These are phyloP conservation scores for Cinara cedri DNA, from an alignment of 2,888 invertebrate genomes.

Conservation along the genomic window DNA sequence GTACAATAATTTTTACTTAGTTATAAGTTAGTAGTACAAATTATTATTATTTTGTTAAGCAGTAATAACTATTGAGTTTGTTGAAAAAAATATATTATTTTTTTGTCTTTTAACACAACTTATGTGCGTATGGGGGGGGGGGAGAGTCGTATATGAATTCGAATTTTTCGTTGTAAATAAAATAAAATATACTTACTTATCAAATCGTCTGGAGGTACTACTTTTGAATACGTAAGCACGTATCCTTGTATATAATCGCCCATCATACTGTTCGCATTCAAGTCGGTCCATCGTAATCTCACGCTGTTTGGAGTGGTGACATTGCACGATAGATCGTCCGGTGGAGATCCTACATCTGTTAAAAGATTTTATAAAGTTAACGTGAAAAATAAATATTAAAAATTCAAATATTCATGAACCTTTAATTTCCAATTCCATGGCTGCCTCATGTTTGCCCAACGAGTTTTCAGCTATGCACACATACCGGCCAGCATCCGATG, in stretches of 20 bases:
- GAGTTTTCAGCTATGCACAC: slow-evolving; percentile 60
- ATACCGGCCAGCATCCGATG: slow-evolving; percentile 58
- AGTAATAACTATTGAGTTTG: too few species aligned
- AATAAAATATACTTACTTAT: slow-evolving; percentile 50
- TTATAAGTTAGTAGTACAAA: too few species aligned
- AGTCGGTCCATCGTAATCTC: slow-evolving; percentile 42
- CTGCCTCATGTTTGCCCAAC: slow-evolving; percentile 63
- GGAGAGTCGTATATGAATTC: too few species aligned
- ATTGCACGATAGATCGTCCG: slow-evolving; percentile 47
- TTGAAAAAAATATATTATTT: too few species aligned
- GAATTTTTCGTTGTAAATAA: too few species aligned
- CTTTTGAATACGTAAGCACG: slow-evolving; percentile 34
- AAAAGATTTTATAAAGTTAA: background rate
- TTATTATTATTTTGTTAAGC: too few species aligned
- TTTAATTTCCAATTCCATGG: slow-evolving; percentile 51
- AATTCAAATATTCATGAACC: background rate
- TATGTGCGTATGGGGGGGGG: too few species aligned
- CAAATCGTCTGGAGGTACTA: slow-evolving; percentile 35
- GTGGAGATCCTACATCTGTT: slow-evolving; percentile 43
- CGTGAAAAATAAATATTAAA: background rate
- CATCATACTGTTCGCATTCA: slow-evolving; percentile 36
- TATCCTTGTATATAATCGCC: slow-evolving; percentile 42
- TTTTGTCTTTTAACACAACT: too few species aligned
- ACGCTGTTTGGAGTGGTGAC: slow-evolving; percentile 42
- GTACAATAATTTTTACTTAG: too few species aligned